Percentiles rank a stretch among this genome's conserved stretches.
phyloP scores from a whole-genome alignment of 2,888 invertebrate species.

The Xylota segnis region DNA sequence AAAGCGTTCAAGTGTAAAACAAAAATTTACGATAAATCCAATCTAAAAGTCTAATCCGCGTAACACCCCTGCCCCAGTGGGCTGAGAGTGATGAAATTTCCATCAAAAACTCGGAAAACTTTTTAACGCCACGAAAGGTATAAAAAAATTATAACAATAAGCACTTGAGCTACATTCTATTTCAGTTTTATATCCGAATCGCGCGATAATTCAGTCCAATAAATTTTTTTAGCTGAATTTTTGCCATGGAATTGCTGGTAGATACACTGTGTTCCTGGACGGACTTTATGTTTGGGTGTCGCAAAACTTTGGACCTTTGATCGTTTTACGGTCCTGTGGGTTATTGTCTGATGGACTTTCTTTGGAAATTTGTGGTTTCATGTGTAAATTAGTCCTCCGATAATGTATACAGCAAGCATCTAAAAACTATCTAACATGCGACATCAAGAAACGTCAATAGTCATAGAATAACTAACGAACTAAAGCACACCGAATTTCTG shows the following conservation, averaged over 20 bases:
- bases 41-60: background rate
- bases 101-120: slow-evolving; percentile 6
- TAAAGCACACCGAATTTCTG: too few species aligned
- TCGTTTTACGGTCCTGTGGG: background rate
- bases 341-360: too few species aligned
- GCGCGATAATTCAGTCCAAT: background rate
- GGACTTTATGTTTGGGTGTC: background rate
- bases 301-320: background rate
- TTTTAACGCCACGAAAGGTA: slow-evolving; percentile 1
- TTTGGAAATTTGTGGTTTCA: too few species aligned
- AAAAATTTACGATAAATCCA: slow-evolving; percentile 3
- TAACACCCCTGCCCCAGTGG: background rate
- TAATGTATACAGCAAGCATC: too few species aligned
- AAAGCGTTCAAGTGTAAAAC: background rate
- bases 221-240: background rate
- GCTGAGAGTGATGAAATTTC: slow-evolving; percentile 6
- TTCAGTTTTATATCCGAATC: slow-evolving; percentile 34
- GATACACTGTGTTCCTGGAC: background rate
- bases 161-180: slow-evolving; percentile 22
- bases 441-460: too few species aligned
- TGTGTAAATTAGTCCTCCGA: too few species aligned
- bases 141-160: slow-evolving; percentile 34
- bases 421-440: too few species aligned
- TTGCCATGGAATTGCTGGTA: background rate
- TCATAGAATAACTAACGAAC: too few species aligned